These are phyloP conservation scores for Patagioenas fasciata DNA, from an alignment of 2,113 vertebrate genomes.

Conservation along the genomic window DNA sequence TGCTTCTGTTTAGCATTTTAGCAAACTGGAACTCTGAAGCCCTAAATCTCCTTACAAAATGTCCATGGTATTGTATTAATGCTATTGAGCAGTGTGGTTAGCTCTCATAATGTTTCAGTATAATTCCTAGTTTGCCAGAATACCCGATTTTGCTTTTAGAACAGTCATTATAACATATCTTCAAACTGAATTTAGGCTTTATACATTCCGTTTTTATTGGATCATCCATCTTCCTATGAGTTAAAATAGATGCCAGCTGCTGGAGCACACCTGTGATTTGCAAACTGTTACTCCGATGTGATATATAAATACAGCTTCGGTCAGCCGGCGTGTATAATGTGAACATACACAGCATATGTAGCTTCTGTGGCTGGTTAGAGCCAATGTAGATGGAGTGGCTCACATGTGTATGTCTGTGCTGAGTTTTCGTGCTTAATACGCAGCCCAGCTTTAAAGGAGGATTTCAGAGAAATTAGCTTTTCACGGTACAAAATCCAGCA, in stretches of 20 bases:
- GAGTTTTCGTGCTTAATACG: not conserved
- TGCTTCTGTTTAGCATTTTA: not conserved
- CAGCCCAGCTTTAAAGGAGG: not conserved
- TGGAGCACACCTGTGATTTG: not conserved
- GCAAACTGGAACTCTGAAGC: not conserved
- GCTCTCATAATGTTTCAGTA: not conserved
- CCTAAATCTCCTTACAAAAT: not conserved
- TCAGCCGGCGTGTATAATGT: not conserved
- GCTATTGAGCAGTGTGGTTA: not conserved
- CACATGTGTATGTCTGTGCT: not conserved
- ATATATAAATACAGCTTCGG: not conserved
- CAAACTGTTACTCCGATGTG: not conserved
- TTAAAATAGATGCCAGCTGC: not conserved
- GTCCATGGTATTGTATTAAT: not conserved
- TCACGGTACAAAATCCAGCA: not conserved
- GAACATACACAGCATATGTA: not conserved
- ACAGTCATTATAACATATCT: not conserved
- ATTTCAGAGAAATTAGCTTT: not conserved
- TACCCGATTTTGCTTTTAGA: not conserved
- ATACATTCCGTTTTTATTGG: not conserved
- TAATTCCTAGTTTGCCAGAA: not conserved
- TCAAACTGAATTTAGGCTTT: not conserved
- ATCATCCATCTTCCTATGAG: not conserved
- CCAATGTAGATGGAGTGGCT: not conserved
- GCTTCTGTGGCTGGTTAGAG: not conserved